Evolutionary conservation across 2,888 invertebrate genomes (phyloP), one percentile per base, ranked within the genome.

Genomic region (Drosophila greeni): DNA sequence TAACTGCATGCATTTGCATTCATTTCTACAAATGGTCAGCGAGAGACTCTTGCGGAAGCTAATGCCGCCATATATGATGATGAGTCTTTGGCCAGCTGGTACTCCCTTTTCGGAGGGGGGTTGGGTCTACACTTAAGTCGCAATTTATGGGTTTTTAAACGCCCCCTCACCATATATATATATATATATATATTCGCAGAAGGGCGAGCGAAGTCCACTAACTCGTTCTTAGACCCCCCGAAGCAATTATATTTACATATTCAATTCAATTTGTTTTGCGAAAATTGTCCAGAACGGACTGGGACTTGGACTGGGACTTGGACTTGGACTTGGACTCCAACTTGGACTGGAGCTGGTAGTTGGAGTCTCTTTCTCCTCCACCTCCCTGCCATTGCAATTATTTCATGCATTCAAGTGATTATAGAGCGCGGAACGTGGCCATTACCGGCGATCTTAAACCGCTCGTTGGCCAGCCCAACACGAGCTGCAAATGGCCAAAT

Each of bases 221-320:
- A 36, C 20, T 29, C 23, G 58, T 12, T 45, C 26, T 26, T 26
- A 23, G 48, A 2, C 48, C 37, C 20, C 24, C 34, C 43, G 16
- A 33, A n/a, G 66, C 76, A 84, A 82, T 84, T 82, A 82, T 74
- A 79, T 82, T 79, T 73, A 84, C 74, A 84, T 84, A 79, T 84
- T 79, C 74, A 76, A 84, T 79, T 79, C 80, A 84, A 84, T 84
- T 79, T 82, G 84, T 79, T 58, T 78, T 77, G 73, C 66, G 42
- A 66, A 57, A 77, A 82, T 67, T 73, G 71, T 70, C 58, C 66
- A 70, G 62, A 71, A 62, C 29, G 60, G 23, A 54, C 34, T 36
- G 53, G 6, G 14, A 56, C 52, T 52, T 0, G 12, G 3, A 39
- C 8, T 31, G 6, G 8, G 5, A 23, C 39, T 40, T 0, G 12